Base-by-base conservation (phyloP, 2,888 invertebrate genomes). In the Tanaodytes sp. region DNA sequence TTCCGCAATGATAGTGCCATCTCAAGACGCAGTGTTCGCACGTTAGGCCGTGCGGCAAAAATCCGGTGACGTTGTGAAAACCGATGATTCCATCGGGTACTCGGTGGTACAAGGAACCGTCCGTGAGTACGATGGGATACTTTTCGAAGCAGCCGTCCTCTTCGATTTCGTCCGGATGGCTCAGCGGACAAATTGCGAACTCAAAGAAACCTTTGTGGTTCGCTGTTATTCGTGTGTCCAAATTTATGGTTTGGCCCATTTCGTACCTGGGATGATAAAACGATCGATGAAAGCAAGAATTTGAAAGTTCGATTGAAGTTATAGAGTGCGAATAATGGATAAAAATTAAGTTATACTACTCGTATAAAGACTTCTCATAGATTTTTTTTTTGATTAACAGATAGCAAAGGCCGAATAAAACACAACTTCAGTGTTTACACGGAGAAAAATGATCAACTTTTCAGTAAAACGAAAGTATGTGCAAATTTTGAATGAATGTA, bases 11-110 rank as follows among this genome's bases (percentile, higher is more conserved):
- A 71, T 88, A 89, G 30, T 86, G 86, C 89, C 89, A 89, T 58
- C 88, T 86, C 1, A 90, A 75, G 0, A 88, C 87, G 74, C 89
- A 89, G 39, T 87, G 87, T 0, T 85, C 71, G 75, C 89, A 89
- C n/a, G 76, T 84, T 12, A 89, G 48, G 1, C 79, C 82, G 1
- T 75, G 18, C 0, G 89, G 89, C 9, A 89, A 79, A 27, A 72
- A 71, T 2, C 87, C 73, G 1, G 63, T 39, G 1, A 84, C 70
- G 11, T 66, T 55, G 51, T 79, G 78, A n/a, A 75, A 68, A 1
- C 78, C 80, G 1, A 64, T 27, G 18, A 75, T 71, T 4, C 62
- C 61, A 4, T 42, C 62, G 0, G 52, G 33, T 1, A 86, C 74
- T 0, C 59, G 33, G 46, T 83, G 84, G 18, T 66, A 70, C 48